Evolutionary conservation across 2,113 vertebrate genomes (phyloP).

Genomic region (Macrotus californicus): DNA sequence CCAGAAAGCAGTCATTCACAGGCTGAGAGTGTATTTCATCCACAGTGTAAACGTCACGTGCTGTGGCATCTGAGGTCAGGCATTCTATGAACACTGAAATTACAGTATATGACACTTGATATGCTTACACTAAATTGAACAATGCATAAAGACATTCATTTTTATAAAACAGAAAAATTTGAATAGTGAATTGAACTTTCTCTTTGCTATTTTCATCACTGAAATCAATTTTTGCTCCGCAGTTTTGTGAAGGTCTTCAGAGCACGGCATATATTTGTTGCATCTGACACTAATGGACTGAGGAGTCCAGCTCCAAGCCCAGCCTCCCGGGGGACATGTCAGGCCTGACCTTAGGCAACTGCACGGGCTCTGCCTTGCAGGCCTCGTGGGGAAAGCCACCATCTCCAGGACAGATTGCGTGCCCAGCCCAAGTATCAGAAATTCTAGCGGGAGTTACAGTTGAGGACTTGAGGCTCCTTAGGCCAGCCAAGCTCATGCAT

Average conservation of each 20-base stretch:
- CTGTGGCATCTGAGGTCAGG: neutral
- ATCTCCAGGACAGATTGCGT: neutral
- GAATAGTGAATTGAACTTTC: neutral
- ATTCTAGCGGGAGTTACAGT: neutral
- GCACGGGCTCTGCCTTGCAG: neutral
- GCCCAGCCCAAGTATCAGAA: accelerated
- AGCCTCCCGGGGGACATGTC: neutral
- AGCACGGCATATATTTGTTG: neutral
- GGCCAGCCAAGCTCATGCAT: no score
- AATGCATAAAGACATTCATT: neutral
- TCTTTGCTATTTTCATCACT: neutral
- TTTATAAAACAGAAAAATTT: neutral
- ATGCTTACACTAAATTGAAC: neutral
- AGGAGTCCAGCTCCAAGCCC: neutral
- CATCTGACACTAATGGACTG: neutral
- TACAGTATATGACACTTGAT: neutral
- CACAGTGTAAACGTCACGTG: neutral
- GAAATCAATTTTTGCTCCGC: neutral
- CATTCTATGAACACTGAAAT: neutral
- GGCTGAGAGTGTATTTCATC: neutral
- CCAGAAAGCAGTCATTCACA: neutral
- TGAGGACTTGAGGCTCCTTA: neutral
- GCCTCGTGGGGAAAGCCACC: neutral
- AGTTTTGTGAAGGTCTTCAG: neutral
- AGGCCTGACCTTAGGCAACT: neutral